phyloP scores from a whole-genome alignment of 2,113 vertebrate species.

The Nycticorax nycticorax region DNA sequence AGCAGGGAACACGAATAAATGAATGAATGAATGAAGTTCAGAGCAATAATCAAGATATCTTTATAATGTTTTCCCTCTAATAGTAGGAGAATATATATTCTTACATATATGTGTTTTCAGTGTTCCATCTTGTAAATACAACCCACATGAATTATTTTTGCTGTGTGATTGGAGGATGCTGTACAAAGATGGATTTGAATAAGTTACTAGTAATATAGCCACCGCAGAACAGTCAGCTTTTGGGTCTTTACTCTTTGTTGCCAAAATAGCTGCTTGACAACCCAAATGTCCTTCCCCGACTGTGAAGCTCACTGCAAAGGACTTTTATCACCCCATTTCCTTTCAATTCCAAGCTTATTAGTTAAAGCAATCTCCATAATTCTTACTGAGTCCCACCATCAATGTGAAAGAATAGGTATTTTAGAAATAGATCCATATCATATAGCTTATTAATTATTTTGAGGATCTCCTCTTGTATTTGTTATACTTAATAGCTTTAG shows the following conservation, averaged over 20 bases:
- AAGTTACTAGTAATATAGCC: neutral
- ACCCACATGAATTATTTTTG: neutral
- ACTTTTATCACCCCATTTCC: neutral
- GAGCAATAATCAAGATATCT: neutral
- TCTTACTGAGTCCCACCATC: neutral
- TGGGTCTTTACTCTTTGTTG: neutral
- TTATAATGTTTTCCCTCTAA: neutral
- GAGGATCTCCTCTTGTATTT: neutral
- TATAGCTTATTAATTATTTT: neutral
- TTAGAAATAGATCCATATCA: neutral
- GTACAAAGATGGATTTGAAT: neutral
- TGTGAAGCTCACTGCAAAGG: neutral
- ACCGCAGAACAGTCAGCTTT: neutral
- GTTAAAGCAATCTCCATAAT: slow-evolving; percentile 3
- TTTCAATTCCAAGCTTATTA: slow-evolving; percentile 8
- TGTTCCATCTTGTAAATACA: neutral
- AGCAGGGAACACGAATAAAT: neutral
- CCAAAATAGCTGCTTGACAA: neutral
- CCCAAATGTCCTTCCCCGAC: neutral
- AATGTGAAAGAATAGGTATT: neutral
- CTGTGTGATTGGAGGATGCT: neutral
- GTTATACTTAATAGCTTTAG: neutral
- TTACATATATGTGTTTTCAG: neutral
- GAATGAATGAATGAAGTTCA: neutral
- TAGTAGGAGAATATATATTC: neutral